Percentiles rank a stretch among this genome's conserved stretches.
These are phyloP conservation scores for Caenorhabditis uteleia DNA, from an alignment of 2,888 invertebrate species.

Conservation along the genomic window DNA sequence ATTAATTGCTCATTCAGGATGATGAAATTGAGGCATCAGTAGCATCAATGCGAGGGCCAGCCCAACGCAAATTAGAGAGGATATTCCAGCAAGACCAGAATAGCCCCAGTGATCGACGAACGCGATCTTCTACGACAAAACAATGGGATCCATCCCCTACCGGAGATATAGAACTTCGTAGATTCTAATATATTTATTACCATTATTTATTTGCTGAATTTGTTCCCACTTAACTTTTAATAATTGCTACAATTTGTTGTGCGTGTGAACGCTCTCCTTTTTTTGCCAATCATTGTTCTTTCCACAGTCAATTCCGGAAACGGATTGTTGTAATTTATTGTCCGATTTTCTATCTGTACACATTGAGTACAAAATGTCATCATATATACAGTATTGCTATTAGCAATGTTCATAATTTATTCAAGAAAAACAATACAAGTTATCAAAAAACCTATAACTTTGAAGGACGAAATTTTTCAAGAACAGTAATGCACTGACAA, in stretches of 20 bases:
- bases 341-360: too few species aligned
- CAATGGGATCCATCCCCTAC: background rate
- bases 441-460: too few species aligned
- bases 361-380: too few species aligned
- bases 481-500: background rate
- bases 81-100: constrained; percentile 51
- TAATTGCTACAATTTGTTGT: constrained; percentile 3
- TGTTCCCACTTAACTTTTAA: background rate
- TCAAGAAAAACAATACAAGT: too few species aligned
- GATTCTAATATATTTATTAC: constrained; percentile 16
- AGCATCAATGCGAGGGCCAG: constrained; percentile 55
- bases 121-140: background rate
- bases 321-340: too few species aligned
- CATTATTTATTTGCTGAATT: background rate
- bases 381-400: too few species aligned
- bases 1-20: constrained; percentile 22
- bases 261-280: background rate
- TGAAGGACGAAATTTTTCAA: too few species aligned
- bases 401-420: too few species aligned
- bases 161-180: constrained; percentile 21
- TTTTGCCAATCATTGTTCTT: too few species aligned
- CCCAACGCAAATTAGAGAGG: constrained; percentile 61
- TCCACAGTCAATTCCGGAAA: too few species aligned
- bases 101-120: background rate
- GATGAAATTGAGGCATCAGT: constrained; percentile 36